Conservation (phyloP, 1,140 invertebrate genomes). For the Tetramorium parvispinum region DNA sequence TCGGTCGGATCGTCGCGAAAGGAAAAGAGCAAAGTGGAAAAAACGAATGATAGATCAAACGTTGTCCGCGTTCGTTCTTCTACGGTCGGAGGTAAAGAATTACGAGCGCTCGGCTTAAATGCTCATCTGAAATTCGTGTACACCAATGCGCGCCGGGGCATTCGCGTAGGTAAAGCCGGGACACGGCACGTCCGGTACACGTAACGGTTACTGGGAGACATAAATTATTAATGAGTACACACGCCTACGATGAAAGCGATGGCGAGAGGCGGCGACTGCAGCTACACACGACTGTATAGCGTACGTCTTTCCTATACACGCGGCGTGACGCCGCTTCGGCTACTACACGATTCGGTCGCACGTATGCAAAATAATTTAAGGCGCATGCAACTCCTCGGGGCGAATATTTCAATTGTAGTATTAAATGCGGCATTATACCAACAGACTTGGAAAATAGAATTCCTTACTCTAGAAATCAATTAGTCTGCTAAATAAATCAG, state of each 20-base stretch:
- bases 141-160: conserved; percentile 50
- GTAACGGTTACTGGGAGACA: conserved; percentile 68
- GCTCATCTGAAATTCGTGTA: conserved; percentile 71
- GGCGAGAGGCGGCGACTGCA: conserved; percentile 10
- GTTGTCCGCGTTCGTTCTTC: neutral
- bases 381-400: neutral
- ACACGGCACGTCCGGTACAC: conserved; percentile 65
- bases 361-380: conserved; percentile 41
- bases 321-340: conserved; percentile 21
- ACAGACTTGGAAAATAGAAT: neutral
- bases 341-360: neutral
- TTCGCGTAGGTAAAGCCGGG: conserved; percentile 59
- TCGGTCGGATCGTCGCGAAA: neutral
- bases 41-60: conserved; percentile 16
- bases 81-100: conserved; percentile 52
- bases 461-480: neutral
- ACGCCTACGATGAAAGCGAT: conserved; percentile 67
- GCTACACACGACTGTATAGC: conserved; percentile 20
- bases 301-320: conserved; percentile 26
- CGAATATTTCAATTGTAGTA: neutral
- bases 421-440: neutral
- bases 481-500: neutral
- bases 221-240: conserved; percentile 75
- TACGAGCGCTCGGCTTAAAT: conserved; percentile 60
- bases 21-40: neutral